Evolutionary conservation across 2,888 invertebrate species (phyloP), one percentile per base, ranked within the genome.

Genomic region (Drosophila paramelanica): DNA sequence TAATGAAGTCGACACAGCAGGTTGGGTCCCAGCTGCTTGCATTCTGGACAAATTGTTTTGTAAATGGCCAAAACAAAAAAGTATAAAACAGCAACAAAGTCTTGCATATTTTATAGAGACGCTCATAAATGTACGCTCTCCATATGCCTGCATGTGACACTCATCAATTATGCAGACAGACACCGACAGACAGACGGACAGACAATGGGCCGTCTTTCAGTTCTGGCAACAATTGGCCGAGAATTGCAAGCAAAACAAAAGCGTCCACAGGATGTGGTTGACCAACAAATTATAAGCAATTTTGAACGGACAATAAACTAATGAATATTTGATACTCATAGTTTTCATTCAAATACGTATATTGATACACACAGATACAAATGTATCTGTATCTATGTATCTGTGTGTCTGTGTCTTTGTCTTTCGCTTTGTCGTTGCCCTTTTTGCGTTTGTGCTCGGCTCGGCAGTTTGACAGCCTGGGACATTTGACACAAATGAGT

Each of bases 31-130:
- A 27, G 20, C 31, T 33, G 43, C 43, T 55, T 47, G 23, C 50
- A 64, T 69, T 65, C 66, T 78, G 78, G 76, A 73, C 74, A 78
- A 77, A 58, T 65, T 67, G 56, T 39, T 49, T 59, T 23, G 47
- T 51, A 58, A 53, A 43, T 13, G 64, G 42, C 33, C 50, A 31
- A 56, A 58, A 33, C 10, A 25, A 17, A 49, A 69, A 36, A 36
- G 1, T 0, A 14, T 14, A 25, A 11, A 38, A 11, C 43, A 43
- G 3, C 23, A 23, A n/a, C 55, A 74, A 51, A 65, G 33, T 43
- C 52, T 49, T 76, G 65, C 76, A 78, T 69, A 69, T 69, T 73
- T 65, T 36, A 77, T 68, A 41, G 49, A 33, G 42, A 17, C 20
- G 31, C n/a, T 57, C 70, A 68, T 60, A 67, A 57, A 67, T 55